These are phyloP conservation scores for Cheirogaleus major DNA, from an alignment of 2,797 vertebrate species.

Conservation along the genomic window DNA sequence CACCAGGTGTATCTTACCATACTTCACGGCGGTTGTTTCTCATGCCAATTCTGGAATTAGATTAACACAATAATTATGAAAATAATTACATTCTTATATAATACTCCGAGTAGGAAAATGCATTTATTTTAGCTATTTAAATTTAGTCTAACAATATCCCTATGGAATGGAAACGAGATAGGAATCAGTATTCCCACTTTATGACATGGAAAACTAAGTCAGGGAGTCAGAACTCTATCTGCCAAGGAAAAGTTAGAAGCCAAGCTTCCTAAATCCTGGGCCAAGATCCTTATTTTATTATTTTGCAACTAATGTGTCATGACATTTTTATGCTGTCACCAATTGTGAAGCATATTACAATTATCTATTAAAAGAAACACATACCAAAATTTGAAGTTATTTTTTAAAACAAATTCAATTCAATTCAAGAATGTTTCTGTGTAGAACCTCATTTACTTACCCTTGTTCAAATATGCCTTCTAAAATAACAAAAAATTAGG, in stretches of 20 bases:
- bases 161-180: neutral
- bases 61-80: neutral
- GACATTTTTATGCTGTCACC: neutral
- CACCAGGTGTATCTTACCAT: rapidly evolving
- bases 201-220: neutral
- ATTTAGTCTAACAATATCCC: neutral
- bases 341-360: neutral
- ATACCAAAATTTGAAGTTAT: neutral
- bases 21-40: neutral
- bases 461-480: neutral
- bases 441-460: neutral
- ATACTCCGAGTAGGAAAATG: neutral
- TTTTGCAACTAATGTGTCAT: neutral
- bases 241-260: neutral
- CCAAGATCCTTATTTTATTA: neutral
- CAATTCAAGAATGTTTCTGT: neutral
- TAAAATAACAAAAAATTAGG: neutral
- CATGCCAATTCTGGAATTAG: neutral
- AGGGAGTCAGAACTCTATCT: neutral
- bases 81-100: neutral
- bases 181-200: neutral
- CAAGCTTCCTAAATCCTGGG: neutral
- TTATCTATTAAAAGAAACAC: neutral
- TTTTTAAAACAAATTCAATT: neutral
- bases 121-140: neutral